phyloP scores from a whole-genome alignment of 2,113 vertebrate species.

The Trematocara macrostoma region DNA sequence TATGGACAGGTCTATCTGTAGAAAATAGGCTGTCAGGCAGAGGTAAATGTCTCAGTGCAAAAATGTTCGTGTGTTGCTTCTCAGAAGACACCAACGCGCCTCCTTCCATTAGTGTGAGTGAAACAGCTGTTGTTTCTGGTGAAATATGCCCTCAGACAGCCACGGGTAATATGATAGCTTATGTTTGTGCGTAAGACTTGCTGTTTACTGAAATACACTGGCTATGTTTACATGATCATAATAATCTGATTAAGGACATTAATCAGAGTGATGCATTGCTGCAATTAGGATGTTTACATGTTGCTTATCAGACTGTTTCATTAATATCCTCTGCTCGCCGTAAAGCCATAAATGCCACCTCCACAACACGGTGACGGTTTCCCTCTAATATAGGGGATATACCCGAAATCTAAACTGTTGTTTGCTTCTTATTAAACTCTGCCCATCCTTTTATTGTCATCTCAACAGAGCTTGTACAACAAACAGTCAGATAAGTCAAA shows the following conservation, averaged over 20 bases:
- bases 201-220: not conserved
- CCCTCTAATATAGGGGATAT: fast-evolving
- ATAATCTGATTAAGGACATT: not conserved
- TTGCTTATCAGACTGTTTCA: not conserved
- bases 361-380: not conserved
- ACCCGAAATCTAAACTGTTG: not conserved
- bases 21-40: conserved; percentile 43
- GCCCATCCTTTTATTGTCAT: not conserved
- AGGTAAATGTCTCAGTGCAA: not conserved
- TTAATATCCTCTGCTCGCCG: not conserved
- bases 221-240: not conserved
- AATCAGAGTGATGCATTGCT: not conserved
- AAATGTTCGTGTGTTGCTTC: not conserved
- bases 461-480: not conserved
- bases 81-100: conserved; percentile 2
- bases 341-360: not conserved
- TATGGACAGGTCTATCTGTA: conserved; percentile 59
- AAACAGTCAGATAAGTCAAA: too few relatives aligned
- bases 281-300: not conserved
- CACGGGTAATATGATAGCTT: not conserved
- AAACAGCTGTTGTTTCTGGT: conserved; percentile 1
- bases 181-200: not conserved
- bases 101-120: not conserved
- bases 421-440: not conserved
- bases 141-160: not conserved